Base-by-base conservation (phyloP, 2,888 invertebrate genomes). In the Leptopilina myrica region DNA sequence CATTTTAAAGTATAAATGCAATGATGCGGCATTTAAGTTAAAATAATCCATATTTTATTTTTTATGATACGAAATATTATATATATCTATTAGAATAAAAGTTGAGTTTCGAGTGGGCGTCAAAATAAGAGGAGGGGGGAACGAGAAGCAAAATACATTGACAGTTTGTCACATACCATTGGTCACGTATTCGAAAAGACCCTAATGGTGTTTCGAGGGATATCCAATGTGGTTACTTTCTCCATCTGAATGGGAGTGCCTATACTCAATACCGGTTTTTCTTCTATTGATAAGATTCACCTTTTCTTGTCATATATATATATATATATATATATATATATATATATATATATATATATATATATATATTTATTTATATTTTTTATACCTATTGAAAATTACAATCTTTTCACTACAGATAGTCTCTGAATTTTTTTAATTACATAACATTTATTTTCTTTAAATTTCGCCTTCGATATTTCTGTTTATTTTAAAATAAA, bases 221-320 rank as follows among this genome's bases (percentile, higher is more conserved):
- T 73, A n/a, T 59, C 73, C 73, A 73, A 73, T 73, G 26, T 73
- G 73, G 56, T 73, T 33, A 73, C 73, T 73, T 73, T 73, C 73
- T 73, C 56, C 56, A 73, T 73, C 40, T 53, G 33, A 73, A 73
- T 73, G 73, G 73, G 73, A 15, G 73, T 73, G 73, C 53, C 73
- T 33, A n/a, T 15, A 73, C 8, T 43, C 43, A 43, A 43, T 73
- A 73, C 73, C 73, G 56, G 56, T 73, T 15, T 56, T 8, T 73
- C 73, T 33, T 33, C 9, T 49, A 49, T 49, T 59, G 15, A 8
- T n/a, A 73, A 40, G 40, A 73, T 53, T 73, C 40, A 56, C 33
- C 14, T 73, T 56, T 40, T 73, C 56, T n/a, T 26, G 43, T 33
- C 2, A 33, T 4, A 33, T 4, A 33, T 33, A 33, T 33, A 33